Conservation (phyloP, 2,113 vertebrate genomes). For the Struthio camelus region DNA sequence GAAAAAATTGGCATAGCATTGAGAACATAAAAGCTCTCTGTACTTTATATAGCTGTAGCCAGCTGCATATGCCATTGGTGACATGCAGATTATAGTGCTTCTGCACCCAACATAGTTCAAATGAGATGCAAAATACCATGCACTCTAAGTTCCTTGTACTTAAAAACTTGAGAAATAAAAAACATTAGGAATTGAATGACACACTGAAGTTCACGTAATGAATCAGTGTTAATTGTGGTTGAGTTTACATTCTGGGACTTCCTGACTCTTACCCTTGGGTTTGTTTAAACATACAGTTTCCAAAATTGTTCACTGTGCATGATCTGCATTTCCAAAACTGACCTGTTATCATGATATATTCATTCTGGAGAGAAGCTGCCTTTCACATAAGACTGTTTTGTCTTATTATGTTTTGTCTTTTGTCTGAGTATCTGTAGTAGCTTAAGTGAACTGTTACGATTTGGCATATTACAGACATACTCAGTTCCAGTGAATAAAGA, state of each 20-base stretch:
- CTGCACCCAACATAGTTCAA: background rate
- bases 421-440: background rate
- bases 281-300: background rate
- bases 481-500: background rate
- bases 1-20: background rate
- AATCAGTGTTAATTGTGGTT: background rate
- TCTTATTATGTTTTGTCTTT: background rate
- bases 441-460: background rate
- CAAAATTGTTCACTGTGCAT: background rate
- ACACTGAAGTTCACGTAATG: background rate
- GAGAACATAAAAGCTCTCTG: background rate
- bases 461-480: background rate
- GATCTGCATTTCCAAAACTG: background rate
- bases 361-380: background rate
- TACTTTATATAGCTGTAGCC: background rate
- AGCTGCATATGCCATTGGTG: background rate
- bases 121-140: slow-evolving; percentile 9
- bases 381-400: background rate
- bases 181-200: background rate
- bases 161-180: background rate
- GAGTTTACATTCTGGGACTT: background rate
- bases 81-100: slow-evolving; percentile 25
- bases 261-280: background rate
- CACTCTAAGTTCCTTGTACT: background rate
- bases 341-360: background rate